phyloP scores from a whole-genome alignment of 2,113 vertebrate genomes.

The Globicephala melas region DNA sequence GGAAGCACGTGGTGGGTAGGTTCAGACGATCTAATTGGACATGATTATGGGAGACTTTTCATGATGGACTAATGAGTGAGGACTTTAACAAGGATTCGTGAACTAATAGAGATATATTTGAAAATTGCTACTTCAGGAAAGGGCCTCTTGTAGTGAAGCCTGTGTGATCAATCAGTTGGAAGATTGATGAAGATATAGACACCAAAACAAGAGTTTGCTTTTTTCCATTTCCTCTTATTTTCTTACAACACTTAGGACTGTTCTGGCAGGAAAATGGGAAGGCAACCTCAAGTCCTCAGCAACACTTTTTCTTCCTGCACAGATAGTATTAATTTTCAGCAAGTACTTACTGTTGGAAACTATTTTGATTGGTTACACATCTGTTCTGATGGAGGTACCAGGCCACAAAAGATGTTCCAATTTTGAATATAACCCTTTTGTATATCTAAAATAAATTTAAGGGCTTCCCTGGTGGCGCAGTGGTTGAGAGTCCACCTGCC shows the following conservation, averaged over 20 bases:
- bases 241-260: background rate
- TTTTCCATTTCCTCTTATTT: background rate
- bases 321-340: background rate
- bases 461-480: no score
- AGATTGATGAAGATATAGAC: background rate
- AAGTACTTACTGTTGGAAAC: background rate
- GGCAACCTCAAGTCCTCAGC: background rate
- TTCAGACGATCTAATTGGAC: background rate
- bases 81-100: background rate
- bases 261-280: background rate
- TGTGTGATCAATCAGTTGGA: background rate
- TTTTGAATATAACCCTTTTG: background rate
- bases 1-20: background rate
- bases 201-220: background rate
- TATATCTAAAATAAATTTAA: background rate
- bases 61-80: background rate
- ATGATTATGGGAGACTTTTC: background rate
- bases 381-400: background rate
- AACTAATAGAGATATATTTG: background rate
- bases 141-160: background rate
- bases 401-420: background rate
- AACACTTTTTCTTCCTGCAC: background rate
- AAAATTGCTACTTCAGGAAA: background rate
- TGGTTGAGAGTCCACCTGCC: no score
- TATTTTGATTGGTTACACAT: conserved; percentile 21